phyloP scores from a whole-genome alignment of 2,888 invertebrate species.

The Cheilosia grossa region DNA sequence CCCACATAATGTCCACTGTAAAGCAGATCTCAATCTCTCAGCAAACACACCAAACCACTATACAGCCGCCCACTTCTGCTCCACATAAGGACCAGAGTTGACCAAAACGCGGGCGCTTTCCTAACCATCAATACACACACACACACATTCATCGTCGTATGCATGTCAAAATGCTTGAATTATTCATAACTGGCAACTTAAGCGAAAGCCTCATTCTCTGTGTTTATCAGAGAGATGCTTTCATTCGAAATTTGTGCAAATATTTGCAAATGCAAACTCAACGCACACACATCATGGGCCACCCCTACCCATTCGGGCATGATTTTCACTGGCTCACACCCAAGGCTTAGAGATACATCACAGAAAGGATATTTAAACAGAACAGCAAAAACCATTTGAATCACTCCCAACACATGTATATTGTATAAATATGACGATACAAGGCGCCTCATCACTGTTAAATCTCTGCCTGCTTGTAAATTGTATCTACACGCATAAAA shows the following conservation, averaged over 20 bases:
- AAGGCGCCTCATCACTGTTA: conserved; percentile 17
- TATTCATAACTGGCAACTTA: conserved; percentile 46
- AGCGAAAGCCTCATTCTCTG: conserved; percentile 36
- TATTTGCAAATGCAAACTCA: conserved; percentile 59
- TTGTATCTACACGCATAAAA: conserved; percentile 12
- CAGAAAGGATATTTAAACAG: no score
- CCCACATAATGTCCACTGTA: conserved; percentile 7
- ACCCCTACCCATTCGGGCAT: no score
- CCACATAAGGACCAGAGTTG: conserved; percentile 2
- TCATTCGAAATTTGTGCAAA: conserved; percentile 57
- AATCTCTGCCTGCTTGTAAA: conserved; percentile 44
- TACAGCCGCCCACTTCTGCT: background rate
- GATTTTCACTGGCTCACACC: background rate
- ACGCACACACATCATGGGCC: conserved; percentile 11
- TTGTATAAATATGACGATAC: no score
- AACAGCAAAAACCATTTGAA: background rate
- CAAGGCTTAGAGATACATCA: no score
- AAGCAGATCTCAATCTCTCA: conserved; percentile 19
- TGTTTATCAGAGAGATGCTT: conserved; percentile 36
- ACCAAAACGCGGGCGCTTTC: conserved; percentile 25
- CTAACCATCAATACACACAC: background rate
- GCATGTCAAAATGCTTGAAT: conserved; percentile 34
- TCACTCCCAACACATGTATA: background rate
- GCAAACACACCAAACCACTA: conserved; percentile 2
- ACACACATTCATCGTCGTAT: background rate